Conservation (phyloP, 1,140 invertebrate species). For the Calliphora vicina region DNA sequence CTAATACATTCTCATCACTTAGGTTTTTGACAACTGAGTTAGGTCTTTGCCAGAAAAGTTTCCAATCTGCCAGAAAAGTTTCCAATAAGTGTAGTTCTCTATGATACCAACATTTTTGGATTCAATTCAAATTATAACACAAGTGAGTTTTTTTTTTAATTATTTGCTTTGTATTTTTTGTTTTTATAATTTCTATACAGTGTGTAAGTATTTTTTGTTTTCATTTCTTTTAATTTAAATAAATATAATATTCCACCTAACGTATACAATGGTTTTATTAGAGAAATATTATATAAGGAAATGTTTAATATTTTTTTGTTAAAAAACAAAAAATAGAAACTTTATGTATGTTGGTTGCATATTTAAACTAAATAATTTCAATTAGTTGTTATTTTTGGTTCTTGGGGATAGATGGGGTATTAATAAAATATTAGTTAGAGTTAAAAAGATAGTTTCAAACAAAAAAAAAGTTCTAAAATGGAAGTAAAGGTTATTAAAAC, state of each 20-base stretch:
- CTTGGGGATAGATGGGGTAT: background rate
- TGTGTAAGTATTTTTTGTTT: background rate
- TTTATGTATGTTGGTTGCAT: no score
- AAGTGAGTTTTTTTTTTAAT: background rate
- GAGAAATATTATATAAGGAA: background rate
- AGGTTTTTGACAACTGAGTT: no score
- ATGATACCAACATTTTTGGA: no score
- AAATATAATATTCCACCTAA: background rate
- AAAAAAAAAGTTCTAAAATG: background rate
- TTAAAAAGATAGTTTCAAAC: background rate
- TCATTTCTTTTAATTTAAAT: background rate
- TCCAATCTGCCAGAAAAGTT: no score
- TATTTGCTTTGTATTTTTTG: background rate
- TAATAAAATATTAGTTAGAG: background rate
- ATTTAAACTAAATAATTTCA: background rate
- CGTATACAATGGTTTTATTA: background rate
- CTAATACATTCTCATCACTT: no score
- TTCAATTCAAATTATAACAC: background rate
- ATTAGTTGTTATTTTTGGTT: no score
- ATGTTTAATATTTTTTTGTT: background rate
- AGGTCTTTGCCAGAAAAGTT: no score
- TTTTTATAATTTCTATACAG: background rate
- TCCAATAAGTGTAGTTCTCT: no score
- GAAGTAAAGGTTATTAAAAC: no score
- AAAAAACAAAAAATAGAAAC: background rate